Evolutionary conservation across 1,140 invertebrate genomes (phyloP), one percentile per base, ranked within the genome.

Genomic region (Campoletis sonorensis): DNA sequence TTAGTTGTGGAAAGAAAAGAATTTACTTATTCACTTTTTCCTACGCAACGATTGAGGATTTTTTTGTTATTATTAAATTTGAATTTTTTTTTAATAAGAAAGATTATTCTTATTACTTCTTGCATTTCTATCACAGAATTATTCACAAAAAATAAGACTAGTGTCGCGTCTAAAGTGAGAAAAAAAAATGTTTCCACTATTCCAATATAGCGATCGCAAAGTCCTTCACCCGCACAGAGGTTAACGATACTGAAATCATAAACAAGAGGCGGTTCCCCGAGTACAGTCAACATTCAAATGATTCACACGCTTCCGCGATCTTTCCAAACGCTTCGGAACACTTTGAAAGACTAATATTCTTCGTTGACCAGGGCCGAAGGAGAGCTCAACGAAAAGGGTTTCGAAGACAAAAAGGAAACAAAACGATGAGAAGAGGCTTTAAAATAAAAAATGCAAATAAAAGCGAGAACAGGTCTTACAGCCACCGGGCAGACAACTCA

Each of bases 401-500:
- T 15, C 51, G n/a, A 54, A 54, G 1, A 54, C 4, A 54, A 18
- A 1, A 11, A 54, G 51, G n/a, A 51, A n/a, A 61, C 26, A 37
- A 61, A 21, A 76, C 1, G 37, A 21, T 1, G 23, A 26, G 73
- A 76, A 54, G 54, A 26, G 30, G 21, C 16, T 61, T 58, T 26
- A 76, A 61, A 78, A 78, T 37, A 51, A 61, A 61, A 33, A 78
- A 54, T 61, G 27, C 33, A 78, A 78, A 78, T 61, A 78, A 49
- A 78, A 58, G 33, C 18, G 33, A 78, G 30, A 78, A 78, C 51
- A 78, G 61, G 51, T 78, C 75, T 78, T 67, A 26, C 75, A 67
- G 61, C 54, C 61, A 61, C 54, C 75, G 18, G 71, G 71, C 71
- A 72, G 71, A 72, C 71, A 72, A 61, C 16, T 78, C 33, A 10